These are phyloP conservation scores for Strix occidentalis DNA, from an alignment of 2,797 vertebrate species.

Conservation along the genomic window DNA sequence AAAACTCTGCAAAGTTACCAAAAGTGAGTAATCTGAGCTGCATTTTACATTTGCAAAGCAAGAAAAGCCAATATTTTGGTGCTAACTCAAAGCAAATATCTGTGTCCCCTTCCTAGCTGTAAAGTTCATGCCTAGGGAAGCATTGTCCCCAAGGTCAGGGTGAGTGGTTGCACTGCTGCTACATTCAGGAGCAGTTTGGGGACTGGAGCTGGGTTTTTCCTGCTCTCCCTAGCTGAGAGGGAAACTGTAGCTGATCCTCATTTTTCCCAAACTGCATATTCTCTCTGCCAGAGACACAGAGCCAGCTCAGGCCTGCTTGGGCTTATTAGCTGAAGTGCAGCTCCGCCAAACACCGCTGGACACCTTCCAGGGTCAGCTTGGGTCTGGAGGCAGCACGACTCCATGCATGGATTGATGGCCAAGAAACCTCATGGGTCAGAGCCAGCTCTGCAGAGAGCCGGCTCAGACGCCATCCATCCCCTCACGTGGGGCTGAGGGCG, in stretches of 20 bases:
- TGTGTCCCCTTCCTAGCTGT: not conserved
- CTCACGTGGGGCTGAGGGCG: fast-evolving
- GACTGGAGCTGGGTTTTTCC: not conserved
- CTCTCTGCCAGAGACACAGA: not conserved
- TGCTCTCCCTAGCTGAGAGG: not conserved
- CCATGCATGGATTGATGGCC: not conserved
- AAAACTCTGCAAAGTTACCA: not conserved
- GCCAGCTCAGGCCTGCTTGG: not conserved
- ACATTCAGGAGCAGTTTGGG: not conserved
- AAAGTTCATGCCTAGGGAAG: not conserved
- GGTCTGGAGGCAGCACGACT: slow-evolving; percentile 6
- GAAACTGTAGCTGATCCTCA: not conserved
- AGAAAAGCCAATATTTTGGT: not conserved
- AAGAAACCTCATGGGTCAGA: not conserved
- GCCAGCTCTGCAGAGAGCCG: not conserved
- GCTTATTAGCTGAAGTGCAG: not conserved
- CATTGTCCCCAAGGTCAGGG: fast-evolving
- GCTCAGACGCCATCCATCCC: fast-evolving
- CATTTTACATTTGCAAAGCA: not conserved
- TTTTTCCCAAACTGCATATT: not conserved
- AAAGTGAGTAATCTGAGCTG: not conserved
- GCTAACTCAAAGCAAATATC: not conserved
- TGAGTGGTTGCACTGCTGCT: not conserved
- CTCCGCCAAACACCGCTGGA: not conserved
- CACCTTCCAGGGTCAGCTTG: slow-evolving; percentile 19